Conservation (phyloP, 2,113 vertebrate genomes). For the Myiozetetes cayanensis region DNA sequence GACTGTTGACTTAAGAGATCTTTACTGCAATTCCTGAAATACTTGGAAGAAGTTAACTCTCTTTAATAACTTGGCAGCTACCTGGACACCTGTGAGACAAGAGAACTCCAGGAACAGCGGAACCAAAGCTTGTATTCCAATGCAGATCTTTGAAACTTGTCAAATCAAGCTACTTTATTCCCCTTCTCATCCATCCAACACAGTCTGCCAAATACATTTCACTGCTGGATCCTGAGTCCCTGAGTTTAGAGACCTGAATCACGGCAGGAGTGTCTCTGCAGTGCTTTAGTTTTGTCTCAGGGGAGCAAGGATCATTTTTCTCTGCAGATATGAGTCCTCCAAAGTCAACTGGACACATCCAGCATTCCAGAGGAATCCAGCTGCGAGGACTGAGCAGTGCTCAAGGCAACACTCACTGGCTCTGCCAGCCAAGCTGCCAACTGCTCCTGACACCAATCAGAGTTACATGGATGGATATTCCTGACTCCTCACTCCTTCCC, state of each 20-base stretch:
- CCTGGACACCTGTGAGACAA: neutral
- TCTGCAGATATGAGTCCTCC: neutral
- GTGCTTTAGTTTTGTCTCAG: neutral
- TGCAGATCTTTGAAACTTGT: accelerated
- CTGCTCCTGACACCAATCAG: neutral
- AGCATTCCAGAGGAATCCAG: neutral
- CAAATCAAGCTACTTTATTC: neutral
- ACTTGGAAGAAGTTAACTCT: neutral
- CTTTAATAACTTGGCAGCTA: neutral
- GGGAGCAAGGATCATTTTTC: neutral
- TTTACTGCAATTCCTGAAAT: neutral
- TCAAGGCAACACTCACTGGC: neutral
- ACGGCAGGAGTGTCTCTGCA: neutral
- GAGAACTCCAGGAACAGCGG: neutral
- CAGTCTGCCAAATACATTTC: neutral
- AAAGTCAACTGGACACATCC: neutral
- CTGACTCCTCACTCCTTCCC: neutral
- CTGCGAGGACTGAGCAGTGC: neutral
- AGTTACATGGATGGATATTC: neutral
- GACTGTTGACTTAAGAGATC: neutral
- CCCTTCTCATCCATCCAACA: neutral
- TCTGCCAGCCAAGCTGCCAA: neutral
- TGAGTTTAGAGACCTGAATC: neutral
- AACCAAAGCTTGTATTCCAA: neutral
- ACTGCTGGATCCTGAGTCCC: neutral